These are phyloP conservation scores for Furnarius figulus DNA, from an alignment of 2,113 vertebrate species.

Conservation along the genomic window DNA sequence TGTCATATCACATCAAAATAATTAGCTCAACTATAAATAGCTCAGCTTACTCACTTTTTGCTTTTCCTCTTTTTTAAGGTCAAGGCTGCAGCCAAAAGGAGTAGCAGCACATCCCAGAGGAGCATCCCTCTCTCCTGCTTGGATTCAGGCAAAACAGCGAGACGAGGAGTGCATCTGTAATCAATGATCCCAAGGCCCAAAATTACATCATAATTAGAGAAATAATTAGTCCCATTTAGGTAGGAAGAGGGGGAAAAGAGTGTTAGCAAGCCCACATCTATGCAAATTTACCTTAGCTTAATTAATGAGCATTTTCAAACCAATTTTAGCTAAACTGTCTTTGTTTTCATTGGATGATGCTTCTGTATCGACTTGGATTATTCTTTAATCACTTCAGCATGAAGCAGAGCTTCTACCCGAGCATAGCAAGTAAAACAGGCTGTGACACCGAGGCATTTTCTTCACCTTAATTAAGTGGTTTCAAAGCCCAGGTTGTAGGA, in stretches of 20 bases:
- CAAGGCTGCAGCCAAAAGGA: slow-evolving; percentile 21
- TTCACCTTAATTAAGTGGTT: background rate
- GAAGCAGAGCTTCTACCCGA: background rate
- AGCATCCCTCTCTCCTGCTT: background rate
- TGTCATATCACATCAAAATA: slow-evolving; percentile 51
- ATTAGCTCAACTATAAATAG: slow-evolving; percentile 59
- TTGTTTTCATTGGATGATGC: background rate
- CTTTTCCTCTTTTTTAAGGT: slow-evolving; percentile 35
- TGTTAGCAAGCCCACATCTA: background rate
- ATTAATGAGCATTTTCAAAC: slow-evolving; percentile 10
- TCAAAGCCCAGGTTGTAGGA: background rate
- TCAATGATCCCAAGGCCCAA: background rate
- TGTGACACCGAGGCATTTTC: background rate
- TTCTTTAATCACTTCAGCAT: background rate
- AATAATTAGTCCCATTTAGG: background rate
- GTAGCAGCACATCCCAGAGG: background rate
- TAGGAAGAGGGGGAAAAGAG: background rate
- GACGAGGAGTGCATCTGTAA: background rate
- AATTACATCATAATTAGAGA: background rate
- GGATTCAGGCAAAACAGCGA: background rate
- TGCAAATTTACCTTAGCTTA: background rate
- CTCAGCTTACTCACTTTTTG: slow-evolving; percentile 40
- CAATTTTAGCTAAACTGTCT: background rate
- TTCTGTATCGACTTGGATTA: background rate
- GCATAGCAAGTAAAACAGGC: background rate